These are phyloP conservation scores for Caenorhabditis sp. DNA, from an alignment of 2,888 invertebrate species.

Conservation along the genomic window DNA sequence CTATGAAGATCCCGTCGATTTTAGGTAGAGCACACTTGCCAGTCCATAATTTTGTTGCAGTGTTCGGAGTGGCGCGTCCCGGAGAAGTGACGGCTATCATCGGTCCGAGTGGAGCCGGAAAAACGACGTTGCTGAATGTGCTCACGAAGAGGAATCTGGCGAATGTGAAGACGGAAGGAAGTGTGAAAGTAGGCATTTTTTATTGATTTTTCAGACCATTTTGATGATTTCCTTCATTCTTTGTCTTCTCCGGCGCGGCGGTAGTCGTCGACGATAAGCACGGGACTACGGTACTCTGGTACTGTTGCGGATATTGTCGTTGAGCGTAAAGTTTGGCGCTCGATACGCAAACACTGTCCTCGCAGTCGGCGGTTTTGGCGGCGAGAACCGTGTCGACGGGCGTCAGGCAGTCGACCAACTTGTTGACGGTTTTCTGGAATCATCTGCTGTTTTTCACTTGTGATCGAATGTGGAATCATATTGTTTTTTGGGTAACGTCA, in stretches of 20 bases:
- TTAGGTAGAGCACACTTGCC: too few species aligned
- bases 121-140: constrained; percentile 86
- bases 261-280: constrained; percentile 43
- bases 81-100: constrained; percentile 74
- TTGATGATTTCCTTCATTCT: neutral
- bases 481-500: neutral
- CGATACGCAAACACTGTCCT: constrained; percentile 40
- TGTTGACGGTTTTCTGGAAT: constrained; percentile 47
- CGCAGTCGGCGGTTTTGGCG: constrained; percentile 55
- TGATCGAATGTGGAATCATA: neutral
- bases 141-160: constrained; percentile 84
- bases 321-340: constrained; percentile 51
- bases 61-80: constrained; percentile 72
- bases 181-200: constrained; percentile 56
- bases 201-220: neutral
- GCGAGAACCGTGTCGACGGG: constrained; percentile 56
- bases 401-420: constrained; percentile 46
- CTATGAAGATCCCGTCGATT: too few species aligned
- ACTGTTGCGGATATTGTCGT: constrained; percentile 45
- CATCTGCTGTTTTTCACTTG: neutral
- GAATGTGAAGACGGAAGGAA: constrained; percentile 47
- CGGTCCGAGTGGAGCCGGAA: constrained; percentile 82
- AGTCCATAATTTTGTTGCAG: constrained; percentile 62
- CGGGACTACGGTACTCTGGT: constrained; percentile 46
- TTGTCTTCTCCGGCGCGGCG: constrained; percentile 9